phyloP scores from a whole-genome alignment of 2,797 vertebrate genomes.

The Notamacropus eugenii region DNA sequence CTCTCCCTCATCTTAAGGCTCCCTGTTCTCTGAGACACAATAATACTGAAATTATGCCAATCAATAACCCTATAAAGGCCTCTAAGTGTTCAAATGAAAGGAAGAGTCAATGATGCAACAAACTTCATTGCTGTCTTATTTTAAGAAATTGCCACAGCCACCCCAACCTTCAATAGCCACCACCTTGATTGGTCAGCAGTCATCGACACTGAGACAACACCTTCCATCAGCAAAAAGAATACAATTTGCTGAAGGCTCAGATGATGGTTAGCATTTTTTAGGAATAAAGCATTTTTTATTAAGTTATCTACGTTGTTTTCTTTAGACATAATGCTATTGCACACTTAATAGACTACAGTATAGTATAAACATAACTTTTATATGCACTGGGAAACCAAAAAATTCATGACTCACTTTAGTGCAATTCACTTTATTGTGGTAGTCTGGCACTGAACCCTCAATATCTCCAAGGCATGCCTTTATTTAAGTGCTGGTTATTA shows the following conservation, averaged over 20 bases:
- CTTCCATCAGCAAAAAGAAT: neutral
- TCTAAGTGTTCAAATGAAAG: neutral
- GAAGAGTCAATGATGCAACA: neutral
- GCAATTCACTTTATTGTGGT: neutral
- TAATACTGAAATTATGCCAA: neutral
- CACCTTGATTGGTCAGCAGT: neutral
- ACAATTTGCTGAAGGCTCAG: neutral
- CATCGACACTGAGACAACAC: neutral
- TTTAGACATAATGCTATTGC: neutral
- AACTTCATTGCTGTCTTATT: neutral
- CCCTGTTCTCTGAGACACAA: neutral
- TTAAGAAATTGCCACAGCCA: neutral
- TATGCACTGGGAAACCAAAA: neutral
- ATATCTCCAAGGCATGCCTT: neutral
- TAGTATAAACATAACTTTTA: neutral
- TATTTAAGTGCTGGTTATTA: neutral
- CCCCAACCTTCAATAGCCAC: neutral
- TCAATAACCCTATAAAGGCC: neutral
- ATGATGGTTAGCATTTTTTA: neutral
- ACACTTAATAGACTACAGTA: neutral
- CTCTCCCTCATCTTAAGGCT: neutral
- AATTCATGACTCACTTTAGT: neutral
- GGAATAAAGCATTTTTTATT: neutral
- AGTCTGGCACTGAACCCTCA: neutral
- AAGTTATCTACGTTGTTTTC: neutral